Percentiles rank a stretch among this genome's conserved stretches.
Conservation (phyloP, 2,797 vertebrate species). For the Threskiornis aethiopicus region DNA sequence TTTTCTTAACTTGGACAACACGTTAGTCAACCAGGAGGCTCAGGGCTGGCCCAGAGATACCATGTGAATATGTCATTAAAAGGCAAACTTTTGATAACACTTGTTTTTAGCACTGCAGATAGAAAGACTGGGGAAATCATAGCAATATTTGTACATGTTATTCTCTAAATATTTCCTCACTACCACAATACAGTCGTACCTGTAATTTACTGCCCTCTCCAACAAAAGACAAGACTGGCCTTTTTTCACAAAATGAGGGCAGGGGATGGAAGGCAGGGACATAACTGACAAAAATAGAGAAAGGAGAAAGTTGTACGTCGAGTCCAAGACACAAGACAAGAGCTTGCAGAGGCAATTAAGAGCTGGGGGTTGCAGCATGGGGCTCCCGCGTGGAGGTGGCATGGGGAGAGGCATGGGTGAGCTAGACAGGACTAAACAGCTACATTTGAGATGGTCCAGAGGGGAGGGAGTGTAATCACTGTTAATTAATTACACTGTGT, state of each 20-base stretch:
- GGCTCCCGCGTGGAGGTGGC: neutral
- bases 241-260: neutral
- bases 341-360: neutral
- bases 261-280: neutral
- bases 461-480: constrained; percentile 33
- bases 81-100: neutral
- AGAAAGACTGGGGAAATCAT: neutral
- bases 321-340: accelerated
- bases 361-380: neutral
- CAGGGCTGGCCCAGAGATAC: neutral
- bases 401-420: neutral
- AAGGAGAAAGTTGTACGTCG: neutral
- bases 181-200: neutral
- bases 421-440: neutral
- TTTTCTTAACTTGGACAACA: neutral
- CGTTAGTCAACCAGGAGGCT: neutral
- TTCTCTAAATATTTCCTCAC: neutral
- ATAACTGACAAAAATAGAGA: neutral
- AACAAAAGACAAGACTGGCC: neutral
- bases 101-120: neutral
- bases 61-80: neutral
- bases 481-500: constrained; percentile 50
- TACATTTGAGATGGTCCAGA: neutral
- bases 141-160: neutral
- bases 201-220: neutral